Percentiles rank a stretch among this genome's conserved stretches.
phyloP scores from a whole-genome alignment of 2,888 invertebrate species.

The Acholoe squamosa region DNA sequence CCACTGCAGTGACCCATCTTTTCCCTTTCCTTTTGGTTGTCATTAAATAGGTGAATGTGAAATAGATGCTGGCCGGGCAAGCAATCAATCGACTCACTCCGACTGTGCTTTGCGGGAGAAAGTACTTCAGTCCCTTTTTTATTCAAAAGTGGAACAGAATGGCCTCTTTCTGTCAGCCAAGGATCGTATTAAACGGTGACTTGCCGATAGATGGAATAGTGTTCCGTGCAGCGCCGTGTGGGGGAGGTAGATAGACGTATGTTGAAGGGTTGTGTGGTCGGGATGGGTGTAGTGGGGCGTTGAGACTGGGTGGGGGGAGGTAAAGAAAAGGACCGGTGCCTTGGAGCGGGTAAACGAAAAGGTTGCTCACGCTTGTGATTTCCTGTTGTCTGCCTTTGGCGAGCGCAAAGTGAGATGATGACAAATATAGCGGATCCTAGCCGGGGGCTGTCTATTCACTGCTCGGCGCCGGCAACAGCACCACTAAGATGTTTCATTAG shows the following conservation, averaged over 20 bases:
- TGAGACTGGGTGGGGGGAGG: not conserved
- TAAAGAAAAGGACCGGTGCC: slow-evolving; percentile 18
- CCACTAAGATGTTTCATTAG: slow-evolving; percentile 54
- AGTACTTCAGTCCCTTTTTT: not conserved
- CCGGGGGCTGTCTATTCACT: slow-evolving; percentile 21
- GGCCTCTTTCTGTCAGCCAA: slow-evolving; percentile 8
- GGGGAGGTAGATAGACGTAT: not conserved
- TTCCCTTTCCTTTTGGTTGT: too few species aligned
- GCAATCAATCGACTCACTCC: slow-evolving; percentile 5
- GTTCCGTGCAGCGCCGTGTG: not conserved
- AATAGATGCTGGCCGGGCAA: not conserved
- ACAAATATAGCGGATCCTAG: slow-evolving; percentile 46
- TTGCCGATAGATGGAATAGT: not conserved
- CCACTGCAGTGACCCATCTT: not conserved
- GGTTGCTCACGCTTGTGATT: slow-evolving; percentile 55
- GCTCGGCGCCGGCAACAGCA: not conserved
- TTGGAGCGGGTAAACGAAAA: slow-evolving; percentile 51
- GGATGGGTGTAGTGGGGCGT: slow-evolving; percentile 17
- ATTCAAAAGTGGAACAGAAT: slow-evolving; percentile 16
- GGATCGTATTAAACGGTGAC: slow-evolving; percentile 7
- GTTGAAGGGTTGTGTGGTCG: not conserved
- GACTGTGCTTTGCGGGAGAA: not conserved
- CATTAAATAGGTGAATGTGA: too few species aligned
- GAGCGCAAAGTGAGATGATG: slow-evolving; percentile 29
- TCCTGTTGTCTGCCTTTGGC: slow-evolving; percentile 37